Conservation (phyloP, 2,797 vertebrate species). For the Parauchenoglanis ngamensis region DNA sequence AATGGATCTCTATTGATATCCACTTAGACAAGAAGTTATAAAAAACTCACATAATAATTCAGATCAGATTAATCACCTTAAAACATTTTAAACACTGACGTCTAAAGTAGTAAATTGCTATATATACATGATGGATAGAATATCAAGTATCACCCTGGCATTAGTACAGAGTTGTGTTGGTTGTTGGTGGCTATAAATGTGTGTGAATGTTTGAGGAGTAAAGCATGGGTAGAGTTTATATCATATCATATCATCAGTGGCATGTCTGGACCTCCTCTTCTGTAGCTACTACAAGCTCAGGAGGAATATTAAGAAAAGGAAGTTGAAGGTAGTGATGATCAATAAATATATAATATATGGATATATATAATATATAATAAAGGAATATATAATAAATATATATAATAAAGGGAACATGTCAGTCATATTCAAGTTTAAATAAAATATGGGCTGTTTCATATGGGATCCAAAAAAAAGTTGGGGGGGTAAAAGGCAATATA, state of each 20-base stretch:
- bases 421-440: not conserved
- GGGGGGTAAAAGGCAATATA: no score
- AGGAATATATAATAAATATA: not conserved
- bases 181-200: constrained; percentile 30
- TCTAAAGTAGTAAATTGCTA: constrained; percentile 22
- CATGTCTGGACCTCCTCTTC: constrained; percentile 23
- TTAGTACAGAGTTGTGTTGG: constrained; percentile 37
- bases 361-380: not conserved
- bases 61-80: not conserved
- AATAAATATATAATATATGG: not conserved
- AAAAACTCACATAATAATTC: not conserved
- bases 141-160: constrained; percentile 14
- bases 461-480: not conserved
- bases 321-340: not conserved
- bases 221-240: constrained; percentile 28
- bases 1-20: not conserved
- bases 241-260: constrained; percentile 23
- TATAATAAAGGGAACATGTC: not conserved
- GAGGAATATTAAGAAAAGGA: not conserved
- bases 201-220: constrained; percentile 25
- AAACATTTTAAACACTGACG: not conserved
- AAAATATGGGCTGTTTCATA: not conserved
- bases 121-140: constrained; percentile 3
- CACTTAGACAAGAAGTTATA: not conserved
- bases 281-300: not conserved